A percentile compares a stretch with the other conserved stretches of the same genome.
Evolutionary conservation across 2,888 invertebrate species (phyloP).

Genomic region (Boloria selene): DNA sequence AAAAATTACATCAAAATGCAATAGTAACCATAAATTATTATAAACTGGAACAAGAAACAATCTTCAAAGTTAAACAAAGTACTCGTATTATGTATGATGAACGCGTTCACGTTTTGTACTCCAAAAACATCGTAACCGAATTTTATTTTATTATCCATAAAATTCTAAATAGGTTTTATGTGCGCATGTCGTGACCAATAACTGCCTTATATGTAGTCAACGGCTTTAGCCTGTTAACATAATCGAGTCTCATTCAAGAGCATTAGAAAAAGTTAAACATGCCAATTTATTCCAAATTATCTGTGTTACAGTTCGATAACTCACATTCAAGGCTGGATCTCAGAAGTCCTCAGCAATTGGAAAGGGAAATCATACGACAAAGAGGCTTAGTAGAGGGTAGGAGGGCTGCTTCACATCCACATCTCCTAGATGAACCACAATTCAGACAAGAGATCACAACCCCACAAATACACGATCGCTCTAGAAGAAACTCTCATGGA

Average conservation of each 20-base stretch:
- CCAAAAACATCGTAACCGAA: background rate
- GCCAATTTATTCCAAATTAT: constrained; percentile 28
- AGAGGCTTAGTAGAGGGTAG: constrained; percentile 81
- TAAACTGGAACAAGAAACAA: too few species aligned
- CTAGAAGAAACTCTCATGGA: constrained; percentile 83
- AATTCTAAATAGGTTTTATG: constrained; percentile 17
- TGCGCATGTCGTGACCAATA: constrained; percentile 23
- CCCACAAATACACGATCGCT: constrained; percentile 66
- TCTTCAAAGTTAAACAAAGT: too few species aligned
- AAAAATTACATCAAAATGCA: too few species aligned
- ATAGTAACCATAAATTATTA: too few species aligned
- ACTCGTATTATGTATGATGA: background rate
- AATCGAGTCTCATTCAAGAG: background rate
- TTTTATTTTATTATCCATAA: constrained; percentile 16
- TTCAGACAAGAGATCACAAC: constrained; percentile 64
- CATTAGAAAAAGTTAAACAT: background rate
- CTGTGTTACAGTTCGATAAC: constrained; percentile 68
- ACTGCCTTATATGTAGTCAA: constrained; percentile 9
- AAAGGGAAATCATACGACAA: constrained; percentile 82
- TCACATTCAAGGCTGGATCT: constrained; percentile 76
- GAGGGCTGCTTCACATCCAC: constrained; percentile 86
- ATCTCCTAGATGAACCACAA: constrained; percentile 80
- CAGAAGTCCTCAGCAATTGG: constrained; percentile 84
- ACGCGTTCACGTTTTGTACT: background rate
- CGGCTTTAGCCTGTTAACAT: background rate